Evolutionary conservation across 1,140 invertebrate genomes (phyloP).

Genomic region (Drosophila pandora): DNA sequence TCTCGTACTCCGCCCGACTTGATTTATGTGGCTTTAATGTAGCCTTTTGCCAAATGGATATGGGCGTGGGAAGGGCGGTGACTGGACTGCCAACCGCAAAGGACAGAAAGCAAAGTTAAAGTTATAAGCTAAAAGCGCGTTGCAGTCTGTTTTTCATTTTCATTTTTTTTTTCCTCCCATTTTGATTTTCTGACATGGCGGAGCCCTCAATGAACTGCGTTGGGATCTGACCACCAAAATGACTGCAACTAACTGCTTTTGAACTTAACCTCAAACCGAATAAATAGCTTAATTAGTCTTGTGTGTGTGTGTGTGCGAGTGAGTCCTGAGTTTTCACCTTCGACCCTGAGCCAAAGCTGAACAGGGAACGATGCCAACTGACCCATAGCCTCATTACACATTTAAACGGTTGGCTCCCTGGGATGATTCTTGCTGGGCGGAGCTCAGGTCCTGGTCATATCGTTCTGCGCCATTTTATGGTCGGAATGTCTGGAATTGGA

Average conservation of each 20-base stretch:
- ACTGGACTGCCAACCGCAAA: conserved; percentile 33
- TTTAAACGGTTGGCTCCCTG: conserved; percentile 45
- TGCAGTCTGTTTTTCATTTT: conserved; percentile 13
- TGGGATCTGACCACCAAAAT: conserved; percentile 35
- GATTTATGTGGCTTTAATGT: conserved; percentile 59
- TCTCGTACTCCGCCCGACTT: conserved; percentile 28
- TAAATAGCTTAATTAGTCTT: conserved; percentile 64
- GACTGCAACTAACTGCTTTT: conserved; percentile 59
- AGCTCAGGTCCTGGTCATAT: conserved; percentile 1
- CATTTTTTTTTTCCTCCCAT: not conserved
- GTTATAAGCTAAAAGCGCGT: conserved; percentile 40
- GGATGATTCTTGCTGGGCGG: conserved; percentile 3
- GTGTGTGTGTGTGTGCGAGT: conserved; percentile 16
- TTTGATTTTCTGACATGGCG: conserved; percentile 19
- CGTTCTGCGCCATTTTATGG: not conserved
- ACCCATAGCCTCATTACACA: conserved; percentile 49
- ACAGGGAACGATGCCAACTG: conserved; percentile 31
- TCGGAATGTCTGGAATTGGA: conserved; percentile 30
- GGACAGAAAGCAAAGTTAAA: conserved; percentile 44
- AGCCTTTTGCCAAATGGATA: conserved; percentile 24
- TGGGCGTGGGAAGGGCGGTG: not conserved
- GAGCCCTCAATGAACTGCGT: conserved; percentile 17
- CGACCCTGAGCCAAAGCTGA: conserved; percentile 14
- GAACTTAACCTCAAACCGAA: conserved; percentile 65
- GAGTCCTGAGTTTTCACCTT: conserved; percentile 49